A percentile compares a stretch with the other conserved stretches of the same genome.
Evolutionary conservation across 2,113 vertebrate genomes (phyloP).

Genomic region (Peromyscus californicus): DNA sequence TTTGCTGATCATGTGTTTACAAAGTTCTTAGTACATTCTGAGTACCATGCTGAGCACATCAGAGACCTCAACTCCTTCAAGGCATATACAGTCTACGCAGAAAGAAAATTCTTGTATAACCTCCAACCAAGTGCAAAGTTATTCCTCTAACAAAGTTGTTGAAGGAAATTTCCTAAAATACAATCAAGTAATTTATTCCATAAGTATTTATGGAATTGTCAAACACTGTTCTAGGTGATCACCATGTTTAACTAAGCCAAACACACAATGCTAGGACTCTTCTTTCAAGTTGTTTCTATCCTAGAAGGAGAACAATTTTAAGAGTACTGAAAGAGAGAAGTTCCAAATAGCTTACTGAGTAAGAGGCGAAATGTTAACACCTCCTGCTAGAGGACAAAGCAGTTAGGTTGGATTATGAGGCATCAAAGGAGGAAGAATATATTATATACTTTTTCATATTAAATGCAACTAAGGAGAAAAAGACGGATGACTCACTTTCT

Average conservation of each 20-base stretch:
- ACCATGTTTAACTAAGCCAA: background rate
- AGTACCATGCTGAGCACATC: background rate
- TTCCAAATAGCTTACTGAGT: background rate
- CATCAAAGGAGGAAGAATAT: background rate
- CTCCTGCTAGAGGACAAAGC: background rate
- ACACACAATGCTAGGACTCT: background rate
- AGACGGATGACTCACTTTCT: background rate
- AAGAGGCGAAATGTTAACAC: background rate
- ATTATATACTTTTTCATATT: background rate
- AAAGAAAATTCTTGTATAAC: background rate
- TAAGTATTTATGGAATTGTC: background rate
- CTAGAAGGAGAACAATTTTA: background rate
- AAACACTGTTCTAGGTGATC: background rate
- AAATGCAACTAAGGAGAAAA: background rate
- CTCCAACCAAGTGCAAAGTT: background rate
- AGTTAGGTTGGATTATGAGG: background rate
- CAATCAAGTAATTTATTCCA: background rate
- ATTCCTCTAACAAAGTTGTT: background rate
- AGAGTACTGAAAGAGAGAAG: background rate
- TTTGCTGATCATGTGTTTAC: slow-evolving; percentile 21
- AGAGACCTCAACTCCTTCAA: background rate
- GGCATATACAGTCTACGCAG: background rate
- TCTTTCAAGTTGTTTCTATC: background rate
- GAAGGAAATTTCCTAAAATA: background rate
- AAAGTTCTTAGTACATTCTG: background rate